A percentile compares a stretch with the other conserved stretches of the same genome.
Conservation (phyloP, 2,888 invertebrate species). For the Epicampocera succincta region DNA sequence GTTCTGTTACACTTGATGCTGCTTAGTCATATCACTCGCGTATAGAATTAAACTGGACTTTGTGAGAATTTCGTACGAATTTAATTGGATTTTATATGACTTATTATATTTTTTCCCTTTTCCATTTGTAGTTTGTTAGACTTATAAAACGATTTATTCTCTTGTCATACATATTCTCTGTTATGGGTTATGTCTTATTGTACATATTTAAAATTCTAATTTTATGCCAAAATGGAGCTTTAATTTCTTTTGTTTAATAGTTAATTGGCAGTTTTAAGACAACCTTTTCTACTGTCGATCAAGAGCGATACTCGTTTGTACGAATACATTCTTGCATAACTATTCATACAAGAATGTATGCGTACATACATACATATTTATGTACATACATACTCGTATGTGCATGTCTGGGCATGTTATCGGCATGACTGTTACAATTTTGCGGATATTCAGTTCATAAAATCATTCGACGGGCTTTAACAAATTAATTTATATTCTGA, state of each 20-base stretch:
- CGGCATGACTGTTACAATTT: conserved; percentile 21
- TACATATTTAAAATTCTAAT: conserved; percentile 4
- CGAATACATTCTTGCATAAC: too few species aligned
- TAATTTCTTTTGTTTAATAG: conserved; percentile 26
- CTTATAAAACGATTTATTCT: background rate
- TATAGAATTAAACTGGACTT: conserved; percentile 19
- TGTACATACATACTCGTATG: background rate
- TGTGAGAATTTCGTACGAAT: conserved; percentile 35
- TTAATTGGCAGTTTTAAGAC: background rate
- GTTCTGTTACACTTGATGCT: conserved; percentile 47
- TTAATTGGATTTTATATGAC: conserved; percentile 26
- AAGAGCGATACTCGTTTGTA: too few species aligned
- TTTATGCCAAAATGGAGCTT: conserved; percentile 33
- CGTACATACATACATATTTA: too few species aligned
- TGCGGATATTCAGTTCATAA: conserved; percentile 26
- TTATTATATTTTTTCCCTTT: background rate
- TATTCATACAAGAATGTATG: too few species aligned
- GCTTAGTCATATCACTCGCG: conserved; percentile 31
- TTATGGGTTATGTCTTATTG: background rate
- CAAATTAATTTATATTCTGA: background rate
- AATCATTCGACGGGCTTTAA: conserved; percentile 4
- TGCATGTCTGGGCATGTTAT: background rate
- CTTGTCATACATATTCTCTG: background rate
- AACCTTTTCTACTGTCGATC: background rate
- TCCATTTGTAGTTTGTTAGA: background rate